Evolutionary conservation across 2,113 vertebrate genomes (phyloP).

Genomic region (Labrus mixtus): DNA sequence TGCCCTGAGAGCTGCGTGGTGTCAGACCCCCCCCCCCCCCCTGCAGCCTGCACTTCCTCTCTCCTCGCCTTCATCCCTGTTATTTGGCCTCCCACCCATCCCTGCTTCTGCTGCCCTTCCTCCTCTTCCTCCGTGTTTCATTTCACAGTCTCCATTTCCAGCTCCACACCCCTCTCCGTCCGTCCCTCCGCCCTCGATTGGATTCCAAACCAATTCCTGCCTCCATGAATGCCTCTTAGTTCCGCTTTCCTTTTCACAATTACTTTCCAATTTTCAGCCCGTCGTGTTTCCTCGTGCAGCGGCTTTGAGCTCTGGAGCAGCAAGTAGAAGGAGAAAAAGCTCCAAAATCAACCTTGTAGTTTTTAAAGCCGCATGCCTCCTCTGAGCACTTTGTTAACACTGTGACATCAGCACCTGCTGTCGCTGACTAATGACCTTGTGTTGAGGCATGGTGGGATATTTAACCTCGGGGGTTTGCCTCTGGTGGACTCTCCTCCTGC

Average conservation of each 20-base stretch:
- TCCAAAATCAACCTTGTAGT: conserved; percentile 12
- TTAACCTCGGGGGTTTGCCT: background rate
- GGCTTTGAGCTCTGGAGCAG: background rate
- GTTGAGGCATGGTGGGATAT: conserved; percentile 1
- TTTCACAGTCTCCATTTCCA: conserved; percentile 37
- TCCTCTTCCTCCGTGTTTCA: conserved; percentile 16
- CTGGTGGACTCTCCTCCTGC: background rate
- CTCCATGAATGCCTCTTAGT: conserved; percentile 53
- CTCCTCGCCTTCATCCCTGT: conserved; percentile 17
- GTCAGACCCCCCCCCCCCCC: conserved; percentile 25
- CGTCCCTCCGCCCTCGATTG: conserved; percentile 29
- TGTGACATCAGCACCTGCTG: conserved; percentile 23
- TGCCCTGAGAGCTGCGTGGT: conserved; percentile 38
- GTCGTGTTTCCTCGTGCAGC: conserved; percentile 5
- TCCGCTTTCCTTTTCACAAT: conserved; percentile 50
- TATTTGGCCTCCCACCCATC: conserved; percentile 13
- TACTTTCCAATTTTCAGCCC: conserved; percentile 45
- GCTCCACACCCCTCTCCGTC: conserved; percentile 13
- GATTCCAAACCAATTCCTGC: conserved; percentile 56
- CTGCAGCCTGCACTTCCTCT: conserved; percentile 13
- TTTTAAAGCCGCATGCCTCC: background rate
- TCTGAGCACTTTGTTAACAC: background rate
- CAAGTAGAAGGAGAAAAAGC: background rate
- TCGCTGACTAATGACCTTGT: conserved; percentile 22
- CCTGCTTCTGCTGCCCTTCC: background rate